Evolutionary conservation across 2,797 vertebrate genomes (phyloP).

Genomic region (Hylomyscus alleni): DNA sequence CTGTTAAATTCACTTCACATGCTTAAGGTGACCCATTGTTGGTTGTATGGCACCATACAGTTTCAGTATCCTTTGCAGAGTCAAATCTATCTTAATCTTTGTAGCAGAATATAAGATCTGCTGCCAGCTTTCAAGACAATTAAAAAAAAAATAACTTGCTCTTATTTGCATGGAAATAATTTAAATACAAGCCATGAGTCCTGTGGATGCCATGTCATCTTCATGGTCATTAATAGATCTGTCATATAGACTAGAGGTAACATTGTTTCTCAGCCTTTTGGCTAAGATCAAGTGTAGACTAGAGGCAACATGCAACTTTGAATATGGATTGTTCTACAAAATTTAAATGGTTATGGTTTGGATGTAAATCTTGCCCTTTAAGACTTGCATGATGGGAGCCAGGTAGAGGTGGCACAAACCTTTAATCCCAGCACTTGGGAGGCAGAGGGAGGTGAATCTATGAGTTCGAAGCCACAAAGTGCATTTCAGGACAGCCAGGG

Average conservation of each 20-base stretch:
- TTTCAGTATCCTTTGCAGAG: fast-evolving
- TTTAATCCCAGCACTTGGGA: too few species aligned
- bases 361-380: not conserved
- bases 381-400: not conserved
- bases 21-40: fast-evolving
- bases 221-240: fast-evolving
- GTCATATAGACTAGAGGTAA: not conserved
- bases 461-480: too few species aligned
- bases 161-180: not conserved
- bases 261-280: too few species aligned
- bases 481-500: too few species aligned
- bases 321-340: not conserved
- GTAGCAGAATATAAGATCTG: not conserved
- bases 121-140: not conserved
- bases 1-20: not conserved
- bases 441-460: too few species aligned
- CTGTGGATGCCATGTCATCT: not conserved
- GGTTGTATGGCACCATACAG: fast-evolving
- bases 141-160: not conserved
- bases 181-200: fast-evolving
- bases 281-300: too few species aligned
- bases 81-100: not conserved
- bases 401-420: too few species aligned
- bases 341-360: not conserved
- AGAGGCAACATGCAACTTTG: not conserved